These are phyloP conservation scores for Chanos chanos DNA, from an alignment of 2,797 vertebrate genomes.

Conservation along the genomic window DNA sequence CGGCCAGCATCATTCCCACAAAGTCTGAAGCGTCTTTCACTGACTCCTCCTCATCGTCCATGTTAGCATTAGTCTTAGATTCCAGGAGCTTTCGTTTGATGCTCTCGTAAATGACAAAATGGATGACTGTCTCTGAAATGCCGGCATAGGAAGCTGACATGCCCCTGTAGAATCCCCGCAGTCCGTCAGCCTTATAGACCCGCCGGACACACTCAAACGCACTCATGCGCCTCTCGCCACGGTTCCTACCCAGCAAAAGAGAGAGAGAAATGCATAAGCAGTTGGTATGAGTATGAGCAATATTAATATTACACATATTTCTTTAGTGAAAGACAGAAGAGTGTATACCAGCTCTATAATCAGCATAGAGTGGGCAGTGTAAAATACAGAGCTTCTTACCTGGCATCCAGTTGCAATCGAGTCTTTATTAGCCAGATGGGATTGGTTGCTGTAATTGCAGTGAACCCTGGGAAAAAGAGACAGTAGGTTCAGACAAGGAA, in stretches of 20 bases:
- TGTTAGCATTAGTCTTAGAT: constrained; percentile 75
- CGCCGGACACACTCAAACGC: constrained; percentile 88
- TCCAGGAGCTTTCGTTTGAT: constrained; percentile 90
- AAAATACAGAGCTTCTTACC: constrained; percentile 60
- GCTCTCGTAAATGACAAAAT: constrained; percentile 98
- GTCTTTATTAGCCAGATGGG: constrained; percentile 99
- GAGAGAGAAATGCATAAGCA: too few species aligned
- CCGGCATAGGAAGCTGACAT: constrained; percentile 98
- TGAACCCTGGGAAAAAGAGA: constrained; percentile 89
- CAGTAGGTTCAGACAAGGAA: constrained; percentile 60
- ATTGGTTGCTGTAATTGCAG: constrained; percentile 89
- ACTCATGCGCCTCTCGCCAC: constrained; percentile 89
- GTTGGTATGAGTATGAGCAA: not conserved
- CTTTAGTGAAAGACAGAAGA: not conserved
- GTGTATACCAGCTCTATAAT: too few species aligned
- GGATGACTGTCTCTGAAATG: constrained; percentile 98
- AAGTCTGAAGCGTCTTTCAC: constrained; percentile 92
- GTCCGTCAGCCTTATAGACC: constrained; percentile 89
- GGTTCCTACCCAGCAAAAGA: constrained; percentile 70
- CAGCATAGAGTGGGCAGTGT: not conserved
- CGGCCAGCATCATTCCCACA: constrained; percentile 96
- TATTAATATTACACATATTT: not conserved
- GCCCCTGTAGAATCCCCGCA: constrained; percentile 94
- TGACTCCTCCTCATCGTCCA: constrained; percentile 84
- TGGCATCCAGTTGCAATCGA: constrained; percentile 93